Evolutionary conservation across 1,140 invertebrate species (phyloP), one percentile per base, ranked within the genome.

Genomic region (Papilio polyxenes): DNA sequence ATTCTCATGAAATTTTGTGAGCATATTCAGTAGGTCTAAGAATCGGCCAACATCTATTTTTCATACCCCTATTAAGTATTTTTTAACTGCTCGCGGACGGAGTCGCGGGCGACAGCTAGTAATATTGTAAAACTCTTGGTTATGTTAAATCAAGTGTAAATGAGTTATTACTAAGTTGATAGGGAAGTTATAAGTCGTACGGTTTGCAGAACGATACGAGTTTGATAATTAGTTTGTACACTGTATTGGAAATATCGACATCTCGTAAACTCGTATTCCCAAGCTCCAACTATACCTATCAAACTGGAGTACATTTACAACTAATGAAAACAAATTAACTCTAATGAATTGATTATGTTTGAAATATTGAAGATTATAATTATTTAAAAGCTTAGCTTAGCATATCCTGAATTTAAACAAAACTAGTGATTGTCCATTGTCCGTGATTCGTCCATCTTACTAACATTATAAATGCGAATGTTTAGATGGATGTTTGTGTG

Each of bases 211-310:
- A 65, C 23, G 20, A 65, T 65, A 65, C 31, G 23, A 23, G 13
- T 10, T 65, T 65, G 62, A 0, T 65, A 65, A 65, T 65, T 65
- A 65, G 9, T 65, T 31, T 65, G 62, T 10, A 31, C 62, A 65
- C 23, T 31, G 23, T 65, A 31, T 65, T 65, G 62, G 62, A 65
- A 65, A 65, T 62, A 62, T 65, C 62, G 23, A 65, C 62, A 31
- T 13, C 62, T 65, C 62, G 20, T 23, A 11, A 65, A 65, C 62
- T 65, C 23, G 62, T 65, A 65, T 65, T 31, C 62, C 62, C 62
- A 65, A 65, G 11, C 62, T 65, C 23, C 13, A 65, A 65, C 23
- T 31, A 31, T 31, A 31, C 23, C 9, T 23, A 62, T 62, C 23
- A 37, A 65, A 65, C 62, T 65, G 10, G 9, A 9, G 23, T 23